phyloP scores from a whole-genome alignment of 2,797 vertebrate species.

The Tenualosa ilisha region DNA sequence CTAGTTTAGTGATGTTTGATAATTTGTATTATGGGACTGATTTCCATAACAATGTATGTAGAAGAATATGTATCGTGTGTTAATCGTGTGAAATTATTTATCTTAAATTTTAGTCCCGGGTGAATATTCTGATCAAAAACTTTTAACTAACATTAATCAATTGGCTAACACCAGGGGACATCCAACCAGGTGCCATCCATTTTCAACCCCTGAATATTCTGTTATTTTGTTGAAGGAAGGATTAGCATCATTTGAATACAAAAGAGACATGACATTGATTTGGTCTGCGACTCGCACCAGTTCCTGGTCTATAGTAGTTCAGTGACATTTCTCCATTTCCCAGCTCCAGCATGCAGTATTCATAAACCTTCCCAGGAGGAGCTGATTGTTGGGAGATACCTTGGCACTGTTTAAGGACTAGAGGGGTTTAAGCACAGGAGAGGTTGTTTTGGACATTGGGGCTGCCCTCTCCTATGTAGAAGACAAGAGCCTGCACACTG shows the following conservation, averaged over 20 bases:
- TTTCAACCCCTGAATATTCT: no score
- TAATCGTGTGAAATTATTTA: background rate
- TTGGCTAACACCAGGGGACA: background rate
- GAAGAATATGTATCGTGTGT: background rate
- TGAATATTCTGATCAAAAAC: background rate
- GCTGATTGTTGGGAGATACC: conserved; percentile 58
- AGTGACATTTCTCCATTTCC: conserved; percentile 19
- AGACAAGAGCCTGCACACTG: conserved; percentile 55
- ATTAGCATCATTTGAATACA: background rate
- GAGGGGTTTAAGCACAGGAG: conserved; percentile 41
- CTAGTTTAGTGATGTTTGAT: background rate
- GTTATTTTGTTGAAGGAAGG: no score
- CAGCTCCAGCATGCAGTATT: conserved; percentile 64
- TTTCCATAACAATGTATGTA: background rate
- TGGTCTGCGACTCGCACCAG: background rate
- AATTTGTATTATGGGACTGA: background rate
- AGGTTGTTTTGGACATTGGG: conserved; percentile 52
- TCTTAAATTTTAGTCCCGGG: background rate
- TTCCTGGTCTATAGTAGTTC: background rate
- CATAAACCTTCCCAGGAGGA: conserved; percentile 62
- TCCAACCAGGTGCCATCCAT: no score
- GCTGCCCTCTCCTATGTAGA: conserved; percentile 49
- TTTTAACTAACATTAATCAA: background rate
- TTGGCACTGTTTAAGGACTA: background rate
- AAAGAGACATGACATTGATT: background rate